Evolutionary conservation across 2,797 vertebrate species (phyloP).

Genomic region (Artibeus lituratus): DNA sequence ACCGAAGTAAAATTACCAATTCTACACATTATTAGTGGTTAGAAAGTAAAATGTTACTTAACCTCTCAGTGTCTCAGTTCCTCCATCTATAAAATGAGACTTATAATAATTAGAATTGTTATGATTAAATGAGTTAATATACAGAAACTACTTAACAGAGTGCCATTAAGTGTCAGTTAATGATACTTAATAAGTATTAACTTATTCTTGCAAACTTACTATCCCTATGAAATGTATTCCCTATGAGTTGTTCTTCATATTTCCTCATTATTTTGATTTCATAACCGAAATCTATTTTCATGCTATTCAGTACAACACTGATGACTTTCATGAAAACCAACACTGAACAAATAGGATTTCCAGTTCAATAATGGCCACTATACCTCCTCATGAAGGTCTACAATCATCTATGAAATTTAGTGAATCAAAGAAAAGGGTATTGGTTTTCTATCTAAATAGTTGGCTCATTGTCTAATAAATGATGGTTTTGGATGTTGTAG

Average conservation of each 20-base stretch:
- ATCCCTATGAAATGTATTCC: background rate
- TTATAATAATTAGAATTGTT: conserved; percentile 12
- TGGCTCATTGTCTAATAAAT: background rate
- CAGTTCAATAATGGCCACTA: background rate
- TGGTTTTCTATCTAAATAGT: background rate
- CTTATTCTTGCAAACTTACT: conserved; percentile 23
- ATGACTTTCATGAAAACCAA: background rate
- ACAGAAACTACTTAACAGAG: conserved; percentile 38
- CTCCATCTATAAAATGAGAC: conserved; percentile 36
- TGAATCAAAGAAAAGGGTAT: background rate
- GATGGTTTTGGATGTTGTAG: background rate
- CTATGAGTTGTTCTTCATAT: background rate
- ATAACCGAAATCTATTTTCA: background rate
- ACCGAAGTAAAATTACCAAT: background rate
- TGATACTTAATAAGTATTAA: conserved; percentile 22
- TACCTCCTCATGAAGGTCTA: background rate
- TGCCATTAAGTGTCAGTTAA: conserved; percentile 13
- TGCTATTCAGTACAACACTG: background rate
- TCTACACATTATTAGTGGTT: background rate
- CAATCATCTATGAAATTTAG: background rate
- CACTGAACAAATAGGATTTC: background rate
- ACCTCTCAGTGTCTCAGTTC: background rate
- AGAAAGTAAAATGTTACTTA: background rate
- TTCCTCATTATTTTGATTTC: background rate
- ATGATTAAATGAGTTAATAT: conserved; percentile 49